These are phyloP conservation scores for Cryptosula pallasiana DNA, from an alignment of 2,888 invertebrate genomes.

Conservation along the genomic window DNA sequence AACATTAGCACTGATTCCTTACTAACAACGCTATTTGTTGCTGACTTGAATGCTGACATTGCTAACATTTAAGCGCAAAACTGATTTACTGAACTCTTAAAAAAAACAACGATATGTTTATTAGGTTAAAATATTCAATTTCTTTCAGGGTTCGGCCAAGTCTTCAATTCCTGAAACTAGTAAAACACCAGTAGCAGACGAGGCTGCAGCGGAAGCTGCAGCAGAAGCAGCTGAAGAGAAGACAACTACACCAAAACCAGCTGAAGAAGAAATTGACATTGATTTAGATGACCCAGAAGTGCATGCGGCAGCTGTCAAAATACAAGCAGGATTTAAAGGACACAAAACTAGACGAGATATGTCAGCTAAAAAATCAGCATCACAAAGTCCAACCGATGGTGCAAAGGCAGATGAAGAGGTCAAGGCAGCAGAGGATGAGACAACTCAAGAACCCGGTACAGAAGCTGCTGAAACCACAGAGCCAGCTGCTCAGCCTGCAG, in stretches of 20 bases:
- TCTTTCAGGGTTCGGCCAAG: constrained; percentile 9
- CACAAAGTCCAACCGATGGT: not conserved
- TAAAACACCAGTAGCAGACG: not conserved
- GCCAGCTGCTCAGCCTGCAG: not conserved
- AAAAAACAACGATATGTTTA: not conserved
- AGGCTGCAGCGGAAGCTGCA: not conserved
- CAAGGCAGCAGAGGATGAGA: not conserved
- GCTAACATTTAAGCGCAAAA: not conserved
- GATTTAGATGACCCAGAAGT: constrained; percentile 37
- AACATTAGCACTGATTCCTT: too few relatives aligned
- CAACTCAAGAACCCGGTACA: constrained; percentile 54
- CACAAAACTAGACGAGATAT: constrained; percentile 38
- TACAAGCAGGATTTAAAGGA: constrained; percentile 37
- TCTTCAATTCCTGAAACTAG: not conserved
- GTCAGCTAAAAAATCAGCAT: not conserved
- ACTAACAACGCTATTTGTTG: too few relatives aligned
- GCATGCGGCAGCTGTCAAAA: constrained; percentile 30
- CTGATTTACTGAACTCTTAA: not conserved
- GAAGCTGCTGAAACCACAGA: constrained; percentile 71
- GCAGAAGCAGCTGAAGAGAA: constrained; percentile 1
- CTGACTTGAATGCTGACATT: not conserved
- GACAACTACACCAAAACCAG: constrained; percentile 1
- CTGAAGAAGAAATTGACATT: constrained; percentile 28
- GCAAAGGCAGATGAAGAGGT: not conserved
- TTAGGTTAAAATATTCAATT: not conserved